phyloP scores from a whole-genome alignment of 2,113 vertebrate species.

The Labrus mixtus region DNA sequence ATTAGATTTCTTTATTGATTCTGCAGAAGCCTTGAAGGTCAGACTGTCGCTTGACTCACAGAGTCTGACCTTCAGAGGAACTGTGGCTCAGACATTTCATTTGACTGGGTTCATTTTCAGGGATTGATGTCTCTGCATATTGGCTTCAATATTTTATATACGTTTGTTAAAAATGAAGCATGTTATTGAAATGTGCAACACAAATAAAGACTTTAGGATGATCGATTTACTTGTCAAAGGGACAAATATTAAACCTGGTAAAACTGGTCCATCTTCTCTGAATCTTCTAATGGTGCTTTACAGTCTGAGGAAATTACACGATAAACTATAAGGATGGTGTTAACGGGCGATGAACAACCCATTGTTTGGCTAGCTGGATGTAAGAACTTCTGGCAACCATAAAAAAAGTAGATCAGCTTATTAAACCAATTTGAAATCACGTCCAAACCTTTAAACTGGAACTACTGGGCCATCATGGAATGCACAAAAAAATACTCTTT shows the following conservation, averaged over 20 bases:
- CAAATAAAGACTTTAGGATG: background rate
- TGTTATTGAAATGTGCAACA: conserved; percentile 1
- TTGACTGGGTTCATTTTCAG: conserved; percentile 37
- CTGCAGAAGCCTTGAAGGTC: conserved; percentile 62
- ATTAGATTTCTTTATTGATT: conserved; percentile 78
- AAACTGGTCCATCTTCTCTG: conserved; percentile 2
- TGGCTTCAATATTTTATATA: background rate
- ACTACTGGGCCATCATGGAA: too few species aligned
- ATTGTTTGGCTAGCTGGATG: too few species aligned
- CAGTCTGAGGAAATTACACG: background rate
- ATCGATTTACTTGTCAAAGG: background rate
- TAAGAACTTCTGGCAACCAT: too few species aligned
- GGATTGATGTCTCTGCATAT: conserved; percentile 19
- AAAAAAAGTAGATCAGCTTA: too few species aligned
- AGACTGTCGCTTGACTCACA: conserved; percentile 58
- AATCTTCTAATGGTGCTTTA: background rate
- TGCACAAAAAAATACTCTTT: too few species aligned
- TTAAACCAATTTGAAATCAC: too few species aligned
- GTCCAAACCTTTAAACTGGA: too few species aligned
- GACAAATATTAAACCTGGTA: background rate
- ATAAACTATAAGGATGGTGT: too few species aligned
- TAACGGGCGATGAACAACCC: too few species aligned
- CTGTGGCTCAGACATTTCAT: conserved; percentile 47
- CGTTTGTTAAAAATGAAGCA: background rate
- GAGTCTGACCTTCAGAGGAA: conserved; percentile 65